phyloP scores from a whole-genome alignment of 1,140 invertebrate genomes.

The Hormaphis cornu region DNA sequence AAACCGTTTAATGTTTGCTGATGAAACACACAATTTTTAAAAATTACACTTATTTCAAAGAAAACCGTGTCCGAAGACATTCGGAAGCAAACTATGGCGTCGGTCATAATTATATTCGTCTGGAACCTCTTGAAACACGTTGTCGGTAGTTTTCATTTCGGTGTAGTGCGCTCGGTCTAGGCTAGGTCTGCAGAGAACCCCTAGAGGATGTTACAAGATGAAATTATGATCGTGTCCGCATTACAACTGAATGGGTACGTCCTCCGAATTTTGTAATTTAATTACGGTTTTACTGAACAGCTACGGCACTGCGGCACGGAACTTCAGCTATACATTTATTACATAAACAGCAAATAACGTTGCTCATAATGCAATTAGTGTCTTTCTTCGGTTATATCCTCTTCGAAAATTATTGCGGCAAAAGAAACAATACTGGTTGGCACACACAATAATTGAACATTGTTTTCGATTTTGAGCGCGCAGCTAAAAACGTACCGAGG shows the following conservation, averaged over 20 bases:
- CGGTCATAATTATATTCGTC: background rate
- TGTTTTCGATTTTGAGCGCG: too few species aligned
- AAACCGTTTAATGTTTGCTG: too few species aligned
- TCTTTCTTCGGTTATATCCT: background rate
- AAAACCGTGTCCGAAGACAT: too few species aligned
- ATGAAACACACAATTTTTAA: too few species aligned
- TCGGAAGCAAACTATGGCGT: too few species aligned
- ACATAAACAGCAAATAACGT: slow-evolving; percentile 2
- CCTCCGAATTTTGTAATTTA: background rate
- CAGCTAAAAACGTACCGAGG: too few species aligned
- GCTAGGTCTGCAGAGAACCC: background rate
- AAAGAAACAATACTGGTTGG: background rate
- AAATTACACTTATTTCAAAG: too few species aligned
- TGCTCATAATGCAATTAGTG: background rate
- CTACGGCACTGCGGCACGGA: background rate
- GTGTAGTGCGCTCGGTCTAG: background rate
- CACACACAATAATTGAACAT: too few species aligned
- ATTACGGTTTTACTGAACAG: slow-evolving; percentile 11
- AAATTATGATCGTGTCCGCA: background rate
- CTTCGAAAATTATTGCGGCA: background rate
- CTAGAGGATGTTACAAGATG: background rate
- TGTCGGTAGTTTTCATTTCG: background rate
- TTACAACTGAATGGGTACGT: too few species aligned
- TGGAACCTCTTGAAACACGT: background rate
- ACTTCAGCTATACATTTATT: background rate